Evolutionary conservation across 2,888 invertebrate species (phyloP).

Genomic region (Callimorpha dominula): DNA sequence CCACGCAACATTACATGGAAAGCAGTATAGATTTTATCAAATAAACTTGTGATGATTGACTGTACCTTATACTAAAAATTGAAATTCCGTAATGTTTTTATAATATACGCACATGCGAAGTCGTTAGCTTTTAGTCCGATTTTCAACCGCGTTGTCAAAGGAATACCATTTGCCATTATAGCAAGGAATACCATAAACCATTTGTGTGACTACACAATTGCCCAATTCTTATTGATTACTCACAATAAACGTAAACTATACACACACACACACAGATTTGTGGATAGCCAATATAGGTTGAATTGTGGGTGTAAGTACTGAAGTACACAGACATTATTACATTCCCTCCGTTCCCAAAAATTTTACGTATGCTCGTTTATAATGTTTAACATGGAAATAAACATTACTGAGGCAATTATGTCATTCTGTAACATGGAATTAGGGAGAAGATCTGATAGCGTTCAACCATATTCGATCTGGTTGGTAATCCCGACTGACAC

Average conservation of each 20-base stretch:
- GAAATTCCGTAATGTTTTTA: conserved; percentile 35
- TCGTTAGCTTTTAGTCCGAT: conserved; percentile 1
- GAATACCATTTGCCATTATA: background rate
- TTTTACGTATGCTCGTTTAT: conserved; percentile 3
- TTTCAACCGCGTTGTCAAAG: background rate
- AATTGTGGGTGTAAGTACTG: conserved; percentile 1
- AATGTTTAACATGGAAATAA: conserved; percentile 8
- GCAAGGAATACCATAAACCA: too few relatives aligned
- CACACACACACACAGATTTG: background rate
- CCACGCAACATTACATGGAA: conserved; percentile 60
- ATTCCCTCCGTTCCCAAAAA: conserved; percentile 1
- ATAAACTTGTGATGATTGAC: conserved; percentile 44
- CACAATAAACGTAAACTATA: background rate
- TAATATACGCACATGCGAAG: conserved; percentile 20
- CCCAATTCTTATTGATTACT: conserved; percentile 2
- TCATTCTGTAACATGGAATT: conserved; percentile 29
- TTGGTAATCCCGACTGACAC: conserved; percentile 67
- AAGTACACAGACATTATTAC: conserved; percentile 9
- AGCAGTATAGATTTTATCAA: conserved; percentile 54
- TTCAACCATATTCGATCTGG: conserved; percentile 57
- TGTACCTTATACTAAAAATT: conserved; percentile 29
- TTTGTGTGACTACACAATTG: background rate
- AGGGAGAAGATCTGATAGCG: conserved; percentile 54
- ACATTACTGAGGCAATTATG: conserved; percentile 20
- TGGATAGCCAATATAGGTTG: background rate